Base-by-base conservation (phyloP, 2,797 vertebrate genomes). In the Hydrocynus forskahlii region DNA sequence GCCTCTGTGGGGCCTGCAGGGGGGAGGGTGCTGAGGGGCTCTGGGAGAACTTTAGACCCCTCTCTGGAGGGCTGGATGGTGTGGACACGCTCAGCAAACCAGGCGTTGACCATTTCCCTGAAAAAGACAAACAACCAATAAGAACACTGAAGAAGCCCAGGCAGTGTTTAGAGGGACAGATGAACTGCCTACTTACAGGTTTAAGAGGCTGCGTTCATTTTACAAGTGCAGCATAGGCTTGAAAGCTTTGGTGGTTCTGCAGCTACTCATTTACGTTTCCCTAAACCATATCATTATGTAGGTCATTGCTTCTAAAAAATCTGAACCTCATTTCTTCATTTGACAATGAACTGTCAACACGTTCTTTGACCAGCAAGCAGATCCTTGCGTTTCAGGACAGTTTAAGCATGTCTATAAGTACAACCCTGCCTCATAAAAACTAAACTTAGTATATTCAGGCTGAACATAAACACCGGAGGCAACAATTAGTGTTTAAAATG, bases 21-120 rank as follows among this genome's bases (percentile, higher is more conserved):
- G 43, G 89, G 64, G 86, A 92, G 0, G 86, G 85, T 17, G 63
- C 84, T 81, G 60, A 81, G 87, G 76, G 76, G 68, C 89, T 88
- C 57, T 78, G 71, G 83, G 91, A 91, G 76, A 89, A 81, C 79
- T 90, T 94, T 93, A 81, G 80, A 75, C 79, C 86, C 88, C 86
- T 97, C 95, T 88, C 96, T 93, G 76, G 95, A 93, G 19, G 92
- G 89, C 45, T 96, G 96, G 87, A 99, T 96, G 90, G 95, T 91
- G 82, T 98, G 97, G 87, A 98, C 95, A 83, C 97, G 95, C 91
- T 99, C 97, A 92, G 97, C 95, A 79, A 99, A 99, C 97, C 97
- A 99, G 87, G 96, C 96, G 80, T 99, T 99, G 93, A 99, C 97
- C 97, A 98, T 98, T 92, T 99, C 97, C 95, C 97, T 99, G 87